Percentiles rank a stretch among this genome's conserved stretches.
These are phyloP conservation scores for Drosophila nigricruria DNA, from an alignment of 2,888 invertebrate species.

Conservation along the genomic window DNA sequence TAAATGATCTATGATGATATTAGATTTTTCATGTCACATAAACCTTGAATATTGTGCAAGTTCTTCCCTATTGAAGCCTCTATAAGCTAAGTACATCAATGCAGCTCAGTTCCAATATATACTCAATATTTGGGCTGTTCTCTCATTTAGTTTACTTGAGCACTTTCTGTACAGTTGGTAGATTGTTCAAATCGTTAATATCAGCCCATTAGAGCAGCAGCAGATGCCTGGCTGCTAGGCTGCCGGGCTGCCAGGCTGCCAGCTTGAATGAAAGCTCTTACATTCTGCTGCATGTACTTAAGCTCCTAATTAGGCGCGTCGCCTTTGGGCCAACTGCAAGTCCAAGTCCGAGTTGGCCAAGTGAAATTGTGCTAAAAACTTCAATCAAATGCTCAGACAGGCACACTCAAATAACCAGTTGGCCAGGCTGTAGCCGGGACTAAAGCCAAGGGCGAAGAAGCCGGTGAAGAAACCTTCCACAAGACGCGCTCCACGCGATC, in stretches of 20 bases:
- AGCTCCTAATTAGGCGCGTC: slow-evolving; percentile 30
- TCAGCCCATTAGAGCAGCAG: slow-evolving; percentile 20
- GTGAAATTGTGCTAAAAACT: slow-evolving; percentile 62
- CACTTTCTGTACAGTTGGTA: background rate
- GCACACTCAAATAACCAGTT: slow-evolving; percentile 60
- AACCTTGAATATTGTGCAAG: too few relatives aligned
- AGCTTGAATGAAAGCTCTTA: background rate
- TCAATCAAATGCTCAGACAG: slow-evolving; percentile 65
- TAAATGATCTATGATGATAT: too few relatives aligned
- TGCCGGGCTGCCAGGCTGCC: background rate
- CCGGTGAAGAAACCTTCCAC: slow-evolving; percentile 25
- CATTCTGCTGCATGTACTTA: background rate
- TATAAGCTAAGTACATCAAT: too few relatives aligned
- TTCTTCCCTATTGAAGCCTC: background rate
- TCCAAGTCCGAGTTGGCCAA: slow-evolving; percentile 26
- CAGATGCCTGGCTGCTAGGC: slow-evolving; percentile 9
- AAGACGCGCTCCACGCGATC: background rate
- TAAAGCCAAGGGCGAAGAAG: slow-evolving; percentile 28
- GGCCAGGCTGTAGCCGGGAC: slow-evolving; percentile 6
- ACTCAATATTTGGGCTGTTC: background rate
- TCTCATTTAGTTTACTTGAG: too few relatives aligned
- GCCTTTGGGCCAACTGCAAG: background rate
- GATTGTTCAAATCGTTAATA: slow-evolving; percentile 9
- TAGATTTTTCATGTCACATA: too few relatives aligned
- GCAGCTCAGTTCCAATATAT: background rate